Conservation (phyloP, 2,888 invertebrate genomes). For the Tribolium freemani region DNA sequence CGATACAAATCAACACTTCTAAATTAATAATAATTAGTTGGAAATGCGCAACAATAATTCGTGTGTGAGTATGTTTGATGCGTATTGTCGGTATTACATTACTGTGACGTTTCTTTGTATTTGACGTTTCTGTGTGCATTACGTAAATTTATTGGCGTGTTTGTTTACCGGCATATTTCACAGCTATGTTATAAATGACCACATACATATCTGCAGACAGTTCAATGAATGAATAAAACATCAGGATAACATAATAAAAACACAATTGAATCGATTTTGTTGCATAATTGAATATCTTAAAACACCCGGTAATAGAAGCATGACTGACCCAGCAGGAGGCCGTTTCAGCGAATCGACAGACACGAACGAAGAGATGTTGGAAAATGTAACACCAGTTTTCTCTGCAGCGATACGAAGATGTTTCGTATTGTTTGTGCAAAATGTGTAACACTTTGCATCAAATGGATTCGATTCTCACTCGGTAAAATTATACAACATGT, state of each 20-base stretch:
- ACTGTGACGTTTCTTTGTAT: slow-evolving; percentile 16
- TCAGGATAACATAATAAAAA: slow-evolving; percentile 31
- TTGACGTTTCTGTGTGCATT: slow-evolving; percentile 29
- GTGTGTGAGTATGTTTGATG: not conserved
- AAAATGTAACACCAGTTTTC: too few relatives aligned
- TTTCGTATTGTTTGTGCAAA: too few relatives aligned
- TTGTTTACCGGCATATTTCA: slow-evolving; percentile 41
- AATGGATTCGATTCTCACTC: too few relatives aligned
- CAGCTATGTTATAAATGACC: slow-evolving; percentile 38
- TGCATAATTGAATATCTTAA: slow-evolving; percentile 34
- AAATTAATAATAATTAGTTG: slow-evolving; percentile 12
- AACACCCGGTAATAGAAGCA: slow-evolving; percentile 16
- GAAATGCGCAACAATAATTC: not conserved
- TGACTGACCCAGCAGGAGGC: not conserved
- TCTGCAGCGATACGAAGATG: too few relatives aligned
- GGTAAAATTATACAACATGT: too few relatives aligned
- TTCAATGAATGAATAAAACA: slow-evolving; percentile 43
- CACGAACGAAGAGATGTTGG: too few relatives aligned
- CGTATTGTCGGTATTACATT: not conserved
- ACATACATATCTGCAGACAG: slow-evolving; percentile 35
- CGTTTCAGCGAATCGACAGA: too few relatives aligned
- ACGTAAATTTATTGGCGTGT: slow-evolving; percentile 39
- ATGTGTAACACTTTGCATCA: too few relatives aligned
- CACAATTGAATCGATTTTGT: slow-evolving; percentile 32
- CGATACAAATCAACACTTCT: slow-evolving; percentile 16